These are phyloP conservation scores for Laticauda laticaudata DNA, from an alignment of 2,113 vertebrate species.

Conservation along the genomic window DNA sequence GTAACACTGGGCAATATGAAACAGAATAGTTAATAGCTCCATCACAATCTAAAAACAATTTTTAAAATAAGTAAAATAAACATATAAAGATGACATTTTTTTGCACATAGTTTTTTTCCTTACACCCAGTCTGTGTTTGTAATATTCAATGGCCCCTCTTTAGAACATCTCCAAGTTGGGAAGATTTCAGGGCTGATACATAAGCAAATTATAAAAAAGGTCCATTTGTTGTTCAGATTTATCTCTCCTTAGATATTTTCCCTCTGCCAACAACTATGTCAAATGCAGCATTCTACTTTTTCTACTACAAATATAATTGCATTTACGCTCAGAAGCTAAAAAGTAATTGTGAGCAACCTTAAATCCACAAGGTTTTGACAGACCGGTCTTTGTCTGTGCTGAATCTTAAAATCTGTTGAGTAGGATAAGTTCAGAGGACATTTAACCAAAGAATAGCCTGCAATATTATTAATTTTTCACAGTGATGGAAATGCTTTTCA, in stretches of 20 bases:
- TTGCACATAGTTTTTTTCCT: neutral
- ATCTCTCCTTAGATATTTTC: neutral
- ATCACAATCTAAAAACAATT: neutral
- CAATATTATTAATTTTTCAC: neutral
- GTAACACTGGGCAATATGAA: neutral
- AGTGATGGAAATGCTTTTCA: neutral
- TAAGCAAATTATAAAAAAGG: neutral
- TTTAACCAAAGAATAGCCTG: neutral
- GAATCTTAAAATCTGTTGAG: neutral
- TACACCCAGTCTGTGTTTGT: neutral
- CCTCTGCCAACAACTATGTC: neutral
- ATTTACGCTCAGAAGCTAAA: neutral
- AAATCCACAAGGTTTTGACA: neutral
- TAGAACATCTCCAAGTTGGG: neutral
- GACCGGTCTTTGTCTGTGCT: neutral
- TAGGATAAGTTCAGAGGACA: neutral
- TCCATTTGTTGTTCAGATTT: neutral
- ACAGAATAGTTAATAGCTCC: neutral
- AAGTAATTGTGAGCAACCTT: slow-evolving; percentile 2
- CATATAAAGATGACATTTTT: neutral
- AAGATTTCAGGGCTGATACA: neutral
- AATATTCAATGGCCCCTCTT: neutral
- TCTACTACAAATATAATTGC: neutral
- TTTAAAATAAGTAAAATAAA: neutral
- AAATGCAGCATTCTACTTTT: neutral